These are phyloP conservation scores for Amblyjoppa fuscipennis DNA, from an alignment of 2,888 invertebrate species.

Conservation along the genomic window DNA sequence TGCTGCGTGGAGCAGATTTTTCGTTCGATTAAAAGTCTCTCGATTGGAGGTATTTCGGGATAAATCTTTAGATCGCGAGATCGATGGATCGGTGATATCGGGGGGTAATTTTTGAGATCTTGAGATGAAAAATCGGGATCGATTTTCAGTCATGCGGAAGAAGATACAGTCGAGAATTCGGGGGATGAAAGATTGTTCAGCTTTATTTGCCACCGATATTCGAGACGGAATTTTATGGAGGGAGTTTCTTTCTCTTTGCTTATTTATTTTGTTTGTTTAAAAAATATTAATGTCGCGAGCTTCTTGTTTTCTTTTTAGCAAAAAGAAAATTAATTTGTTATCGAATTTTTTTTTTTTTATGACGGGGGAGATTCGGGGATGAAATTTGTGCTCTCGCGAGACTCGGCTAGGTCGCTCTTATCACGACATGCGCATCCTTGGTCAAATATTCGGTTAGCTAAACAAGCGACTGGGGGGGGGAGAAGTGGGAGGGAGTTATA, in stretches of 20 bases:
- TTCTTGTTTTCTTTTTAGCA: background rate
- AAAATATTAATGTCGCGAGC: background rate
- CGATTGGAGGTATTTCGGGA: background rate
- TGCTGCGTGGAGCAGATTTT: conserved; percentile 73
- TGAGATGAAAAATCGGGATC: background rate
- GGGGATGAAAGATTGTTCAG: background rate
- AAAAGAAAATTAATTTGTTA: no score
- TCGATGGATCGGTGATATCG: background rate
- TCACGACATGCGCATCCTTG: conserved; percentile 76
- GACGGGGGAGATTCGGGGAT: conserved; percentile 68
- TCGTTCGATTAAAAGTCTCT: background rate
- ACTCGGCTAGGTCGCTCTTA: conserved; percentile 71
- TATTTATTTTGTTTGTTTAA: background rate
- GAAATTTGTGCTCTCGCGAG: conserved; percentile 65
- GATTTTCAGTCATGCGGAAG: conserved; percentile 3
- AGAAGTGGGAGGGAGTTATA: conserved; percentile 18
- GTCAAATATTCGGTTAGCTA: conserved; percentile 77
- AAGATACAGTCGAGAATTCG: background rate
- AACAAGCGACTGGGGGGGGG: conserved; percentile 58
- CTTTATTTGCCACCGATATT: background rate
- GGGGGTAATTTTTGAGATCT: background rate
- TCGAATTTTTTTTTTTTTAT: conserved; percentile 32
- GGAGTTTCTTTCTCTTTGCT: background rate
- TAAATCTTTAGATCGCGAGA: background rate
- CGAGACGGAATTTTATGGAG: background rate